Evolutionary conservation across 2,888 invertebrate species (phyloP), one percentile per base, ranked within the genome.

Genomic region (Microdon myrmicae): DNA sequence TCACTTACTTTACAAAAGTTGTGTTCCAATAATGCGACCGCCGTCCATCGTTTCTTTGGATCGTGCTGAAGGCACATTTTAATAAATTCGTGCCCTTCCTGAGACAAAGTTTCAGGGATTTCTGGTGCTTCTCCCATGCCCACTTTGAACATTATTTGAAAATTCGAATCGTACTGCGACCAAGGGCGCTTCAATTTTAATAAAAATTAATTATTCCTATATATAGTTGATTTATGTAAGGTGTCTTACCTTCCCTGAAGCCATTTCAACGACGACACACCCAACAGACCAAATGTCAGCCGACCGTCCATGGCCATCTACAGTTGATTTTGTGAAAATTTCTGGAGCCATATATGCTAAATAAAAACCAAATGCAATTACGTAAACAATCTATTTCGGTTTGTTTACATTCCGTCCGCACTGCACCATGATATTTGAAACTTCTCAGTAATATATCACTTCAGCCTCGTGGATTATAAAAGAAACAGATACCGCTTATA

Each of bases 251-350:
- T 93, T 90, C 69, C 96, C 96, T 8, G 93, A 91, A 13, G 90
- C 87, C 96, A 97, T 96, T 81, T 97, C 96, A 1, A 96, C 88
- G 64, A 96, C 91, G 47, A 95, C 95, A 81, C 96, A 96, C 23
- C 96, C 96, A 31, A 95, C 85, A 20, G 95, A 95, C 96, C 96
- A 97, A 74, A 97, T 89, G 82, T 97, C 97, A 2, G 94, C 94
- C 2, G 93, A 91, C 71, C 96, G 84, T 0, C 96, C 96, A 81
- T 96, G 94, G 0, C 96, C 96, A 67, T 79, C 79, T 43, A 76
- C 75, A 67, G 88, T 86, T 20, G 88, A 87, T 80, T 89, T 89
- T 82, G 90, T 92, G 76, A 92, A 95, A 71, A 96, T 92, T 81
- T 96, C 96, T 0, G 96, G 96, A 0, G 96, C 96, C 96, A 96